Base-by-base conservation (phyloP, 2,113 vertebrate species). In the Melanotaenia duboulayi region DNA sequence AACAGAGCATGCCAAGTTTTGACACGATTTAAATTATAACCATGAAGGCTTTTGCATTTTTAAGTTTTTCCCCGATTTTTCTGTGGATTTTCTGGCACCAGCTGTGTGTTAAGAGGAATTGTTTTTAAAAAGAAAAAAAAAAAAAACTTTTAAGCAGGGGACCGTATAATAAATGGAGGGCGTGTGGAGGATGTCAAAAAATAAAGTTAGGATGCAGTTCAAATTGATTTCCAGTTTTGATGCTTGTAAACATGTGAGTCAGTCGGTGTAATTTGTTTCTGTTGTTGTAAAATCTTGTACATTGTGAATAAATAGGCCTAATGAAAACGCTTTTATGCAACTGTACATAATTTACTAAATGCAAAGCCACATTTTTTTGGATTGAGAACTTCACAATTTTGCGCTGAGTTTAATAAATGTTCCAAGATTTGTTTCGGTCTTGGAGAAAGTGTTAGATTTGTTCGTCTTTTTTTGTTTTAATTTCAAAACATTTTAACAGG, bases 281-380 rank as follows among this genome's bases (percentile, higher is more conserved):
- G 95, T 95, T 94, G 93, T 95, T 91, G 90, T 93, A 91, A 95
- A 94, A 39, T 94, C 95, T 89, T 98, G 96, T 97, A 96, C 93
- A 97, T 95, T 95, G 96, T 97, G 95, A 95, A 94, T 93, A 94
- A 91, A 95, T 95, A 95, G 95, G 86, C 85, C 86, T 86, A 95
- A 91, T 87, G 84, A 74, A 91, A 83, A 77, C 75, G 90, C 84
- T 91, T 92, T 79, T 84, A 89, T 82, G 91, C 82, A 93, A 93
- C 88, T 93, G 89, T 96, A 97, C 67, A 97, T 96, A 96, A 94
- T 95, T 95, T 94, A 94, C 91, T 90, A 92, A 95, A 94, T 42
- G 60, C 22, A 16, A 35, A 69, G 56, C 24, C 28, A 91, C 82
- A 61, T 76, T 94, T 95, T 94, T 46, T 48, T 48, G 92, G 88